Conservation (phyloP, 2,888 invertebrate genomes). For the Carabus problematicus region DNA sequence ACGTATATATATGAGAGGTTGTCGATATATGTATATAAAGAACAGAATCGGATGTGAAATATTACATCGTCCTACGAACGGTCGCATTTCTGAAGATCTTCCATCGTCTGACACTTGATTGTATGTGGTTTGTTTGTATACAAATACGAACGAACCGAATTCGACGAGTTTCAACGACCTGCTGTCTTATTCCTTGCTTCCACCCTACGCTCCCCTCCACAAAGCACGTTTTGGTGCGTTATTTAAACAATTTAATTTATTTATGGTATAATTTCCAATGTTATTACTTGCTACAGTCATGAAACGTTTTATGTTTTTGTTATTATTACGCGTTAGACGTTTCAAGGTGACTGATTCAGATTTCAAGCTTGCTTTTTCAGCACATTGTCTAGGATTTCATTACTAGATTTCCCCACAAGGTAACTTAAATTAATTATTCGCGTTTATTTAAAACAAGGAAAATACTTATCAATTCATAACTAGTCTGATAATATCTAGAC, state of each 20-base stretch:
- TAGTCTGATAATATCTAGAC: too few relatives aligned
- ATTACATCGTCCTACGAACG: slow-evolving; percentile 23
- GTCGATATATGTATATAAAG: neutral
- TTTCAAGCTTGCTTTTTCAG: too few relatives aligned
- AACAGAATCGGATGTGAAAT: slow-evolving; percentile 28
- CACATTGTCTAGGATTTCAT: too few relatives aligned
- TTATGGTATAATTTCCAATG: slow-evolving; percentile 1
- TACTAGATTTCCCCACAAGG: too few relatives aligned
- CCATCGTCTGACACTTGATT: slow-evolving; percentile 25
- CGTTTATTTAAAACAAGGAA: too few relatives aligned
- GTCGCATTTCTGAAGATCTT: neutral
- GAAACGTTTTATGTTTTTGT: too few relatives aligned
- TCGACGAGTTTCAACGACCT: slow-evolving; percentile 26
- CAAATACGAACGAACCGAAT: slow-evolving; percentile 17
- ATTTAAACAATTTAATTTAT: slow-evolving; percentile 37
- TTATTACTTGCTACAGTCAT: too few relatives aligned
- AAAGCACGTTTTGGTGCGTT: neutral
- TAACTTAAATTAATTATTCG: too few relatives aligned
- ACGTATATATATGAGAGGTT: neutral
- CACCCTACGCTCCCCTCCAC: neutral
- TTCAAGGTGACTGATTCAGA: too few relatives aligned
- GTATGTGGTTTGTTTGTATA: slow-evolving; percentile 36
- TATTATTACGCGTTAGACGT: too few relatives aligned
- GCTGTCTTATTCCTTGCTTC: slow-evolving; percentile 7
- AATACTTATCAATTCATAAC: too few relatives aligned